Evolutionary conservation across 2,113 vertebrate genomes (phyloP), one percentile per base, ranked within the genome.

Genomic region (Ceratotherium simum): DNA sequence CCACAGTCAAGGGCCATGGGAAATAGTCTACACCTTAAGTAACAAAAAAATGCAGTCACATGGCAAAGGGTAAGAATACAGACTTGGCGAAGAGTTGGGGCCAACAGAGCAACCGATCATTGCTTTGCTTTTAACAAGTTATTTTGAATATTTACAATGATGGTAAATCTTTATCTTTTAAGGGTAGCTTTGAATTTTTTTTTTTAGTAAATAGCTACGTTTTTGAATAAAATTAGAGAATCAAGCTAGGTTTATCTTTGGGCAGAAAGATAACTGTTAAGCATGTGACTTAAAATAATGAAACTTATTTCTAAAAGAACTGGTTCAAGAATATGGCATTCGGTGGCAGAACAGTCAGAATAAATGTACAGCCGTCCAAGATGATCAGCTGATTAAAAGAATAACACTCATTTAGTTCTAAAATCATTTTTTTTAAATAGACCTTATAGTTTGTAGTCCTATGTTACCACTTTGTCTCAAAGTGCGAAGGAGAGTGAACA

Each of bases 301-400:
- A 91, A 58, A 75, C 46, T 64, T 94, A 65, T 56, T 91, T 86
- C 92, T 95, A 65, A 14, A 97, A 95, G 80, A 92, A 80, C 46
- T 85, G 25, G 42, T 60, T 87, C 31, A 90, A 95, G 69, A 90
- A 72, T 84, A 96, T 62, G 69, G 75, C 20, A 69, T 73, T 89
- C 23, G 21, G 13, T 51, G 33, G 10, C 73, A 92, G 78, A 78
- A 86, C 56, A 62, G 65, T 58, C 64, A 31, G 17, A 67, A 95
- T 67, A 70, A 91, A 69, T 92, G 29, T 70, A 67, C 25, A 69
- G 36, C 51, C 33, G 87, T 92, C 75, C 39, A 90, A 78, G 9
- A 39, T 83, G 54, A 67, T 31, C 36, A 90, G 10, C 78, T 67
- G 48, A 67, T 93, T 70, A 72, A 96, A 84, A 39, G n/a, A 67